Conservation (phyloP, 2,113 vertebrate genomes). For the Pangasianodon gigas region DNA sequence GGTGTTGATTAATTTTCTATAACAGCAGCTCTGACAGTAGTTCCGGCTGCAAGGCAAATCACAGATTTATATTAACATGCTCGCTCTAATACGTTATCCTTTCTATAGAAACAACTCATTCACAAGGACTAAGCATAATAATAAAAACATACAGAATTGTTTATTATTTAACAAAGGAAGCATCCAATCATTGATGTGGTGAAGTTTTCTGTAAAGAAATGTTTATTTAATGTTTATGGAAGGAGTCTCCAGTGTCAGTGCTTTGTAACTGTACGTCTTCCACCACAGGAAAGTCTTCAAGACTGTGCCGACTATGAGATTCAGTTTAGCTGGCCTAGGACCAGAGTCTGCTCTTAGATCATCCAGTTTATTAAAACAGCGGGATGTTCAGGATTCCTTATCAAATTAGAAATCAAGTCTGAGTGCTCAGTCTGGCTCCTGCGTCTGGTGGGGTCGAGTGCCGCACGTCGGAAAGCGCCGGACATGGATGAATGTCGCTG, state of each 20-base stretch:
- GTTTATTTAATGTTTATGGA: neutral
- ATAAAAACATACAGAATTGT: neutral
- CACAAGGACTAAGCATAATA: neutral
- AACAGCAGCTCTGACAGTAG: neutral
- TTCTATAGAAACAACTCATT: neutral
- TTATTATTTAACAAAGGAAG: neutral
- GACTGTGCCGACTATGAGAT: neutral
- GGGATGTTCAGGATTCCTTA: constrained; percentile 11
- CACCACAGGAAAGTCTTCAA: neutral
- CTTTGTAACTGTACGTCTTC: neutral
- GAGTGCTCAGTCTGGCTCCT: constrained; percentile 13
- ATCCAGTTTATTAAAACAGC: constrained; percentile 20
- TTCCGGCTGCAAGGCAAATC: neutral
- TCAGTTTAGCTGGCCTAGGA: neutral
- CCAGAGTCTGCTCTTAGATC: neutral
- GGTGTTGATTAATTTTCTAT: too few species aligned
- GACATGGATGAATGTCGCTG: neutral
- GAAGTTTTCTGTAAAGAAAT: neutral
- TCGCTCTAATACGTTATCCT: neutral
- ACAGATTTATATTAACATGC: too few species aligned
- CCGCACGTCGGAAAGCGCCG: neutral
- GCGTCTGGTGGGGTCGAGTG: neutral
- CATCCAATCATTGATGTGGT: neutral
- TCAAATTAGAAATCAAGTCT: constrained; percentile 3
- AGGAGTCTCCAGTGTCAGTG: neutral